Conservation (phyloP, 2,113 vertebrate genomes). For the Holacanthus passer region DNA sequence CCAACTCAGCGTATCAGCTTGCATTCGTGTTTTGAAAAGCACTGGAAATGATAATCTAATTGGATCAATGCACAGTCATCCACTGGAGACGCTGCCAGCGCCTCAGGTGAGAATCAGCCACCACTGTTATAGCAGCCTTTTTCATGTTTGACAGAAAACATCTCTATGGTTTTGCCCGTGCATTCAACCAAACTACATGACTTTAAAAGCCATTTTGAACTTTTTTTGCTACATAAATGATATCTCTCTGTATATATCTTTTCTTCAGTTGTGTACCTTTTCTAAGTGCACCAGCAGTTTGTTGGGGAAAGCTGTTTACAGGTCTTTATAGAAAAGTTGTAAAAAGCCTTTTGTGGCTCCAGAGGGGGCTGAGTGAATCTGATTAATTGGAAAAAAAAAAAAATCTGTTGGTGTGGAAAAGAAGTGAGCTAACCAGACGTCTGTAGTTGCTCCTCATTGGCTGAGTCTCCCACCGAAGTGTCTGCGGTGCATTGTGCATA, state of each 20-base stretch:
- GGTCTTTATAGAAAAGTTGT: no score
- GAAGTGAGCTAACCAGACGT: no score
- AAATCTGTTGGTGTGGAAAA: no score
- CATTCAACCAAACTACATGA: background rate
- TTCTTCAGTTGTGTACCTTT: background rate
- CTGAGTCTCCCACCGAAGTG: no score
- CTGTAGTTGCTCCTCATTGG: no score
- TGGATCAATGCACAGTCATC: background rate
- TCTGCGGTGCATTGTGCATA: no score
- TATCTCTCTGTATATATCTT: background rate
- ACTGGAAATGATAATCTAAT: background rate
- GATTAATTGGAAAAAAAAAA: no score
- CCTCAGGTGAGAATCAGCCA: background rate
- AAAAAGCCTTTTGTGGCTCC: no score
- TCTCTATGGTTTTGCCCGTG: background rate
- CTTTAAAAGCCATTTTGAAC: background rate
- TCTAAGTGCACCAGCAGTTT: background rate
- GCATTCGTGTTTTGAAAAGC: background rate
- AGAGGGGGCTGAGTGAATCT: no score
- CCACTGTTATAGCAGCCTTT: background rate
- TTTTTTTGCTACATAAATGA: no score
- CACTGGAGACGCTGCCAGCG: background rate
- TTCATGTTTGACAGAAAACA: constrained; percentile 9
- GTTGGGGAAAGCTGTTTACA: background rate
- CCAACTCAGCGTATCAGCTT: constrained; percentile 6